These are phyloP conservation scores for Cavia aperea DNA, from an alignment of 2,113 vertebrate species.

Conservation along the genomic window DNA sequence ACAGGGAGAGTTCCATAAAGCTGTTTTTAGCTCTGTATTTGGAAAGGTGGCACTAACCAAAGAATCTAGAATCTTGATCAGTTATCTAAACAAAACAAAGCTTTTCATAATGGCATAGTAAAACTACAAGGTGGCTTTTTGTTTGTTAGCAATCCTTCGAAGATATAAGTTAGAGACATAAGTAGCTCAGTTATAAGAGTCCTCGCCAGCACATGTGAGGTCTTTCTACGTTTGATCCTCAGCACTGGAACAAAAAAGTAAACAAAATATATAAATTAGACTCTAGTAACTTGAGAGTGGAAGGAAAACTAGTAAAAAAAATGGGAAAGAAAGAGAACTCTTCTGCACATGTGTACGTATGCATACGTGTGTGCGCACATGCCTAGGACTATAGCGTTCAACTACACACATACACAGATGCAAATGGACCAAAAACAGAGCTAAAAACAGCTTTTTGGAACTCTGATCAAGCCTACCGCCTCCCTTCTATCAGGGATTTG, in stretches of 20 bases:
- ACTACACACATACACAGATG: fast-evolving
- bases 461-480: background rate
- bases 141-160: background rate
- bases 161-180: background rate
- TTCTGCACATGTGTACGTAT: fast-evolving
- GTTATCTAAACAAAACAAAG: background rate
- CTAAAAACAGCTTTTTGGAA: background rate
- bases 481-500: constrained; percentile 1
- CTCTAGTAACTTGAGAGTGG: background rate
- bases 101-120: background rate
- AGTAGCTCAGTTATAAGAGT: background rate
- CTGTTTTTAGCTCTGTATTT: too few relatives aligned
- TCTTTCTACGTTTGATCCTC: background rate
- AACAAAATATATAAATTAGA: background rate
- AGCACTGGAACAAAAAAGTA: background rate
- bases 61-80: background rate
- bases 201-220: background rate
- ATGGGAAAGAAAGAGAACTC: background rate
- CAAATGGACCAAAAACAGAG: background rate
- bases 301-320: background rate
- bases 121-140: background rate
- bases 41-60: background rate
- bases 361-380: too few relatives aligned
- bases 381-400: too few relatives aligned
- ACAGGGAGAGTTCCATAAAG: too few relatives aligned